Conservation (phyloP, 1,140 invertebrate genomes). For the Planococcus citri region DNA sequence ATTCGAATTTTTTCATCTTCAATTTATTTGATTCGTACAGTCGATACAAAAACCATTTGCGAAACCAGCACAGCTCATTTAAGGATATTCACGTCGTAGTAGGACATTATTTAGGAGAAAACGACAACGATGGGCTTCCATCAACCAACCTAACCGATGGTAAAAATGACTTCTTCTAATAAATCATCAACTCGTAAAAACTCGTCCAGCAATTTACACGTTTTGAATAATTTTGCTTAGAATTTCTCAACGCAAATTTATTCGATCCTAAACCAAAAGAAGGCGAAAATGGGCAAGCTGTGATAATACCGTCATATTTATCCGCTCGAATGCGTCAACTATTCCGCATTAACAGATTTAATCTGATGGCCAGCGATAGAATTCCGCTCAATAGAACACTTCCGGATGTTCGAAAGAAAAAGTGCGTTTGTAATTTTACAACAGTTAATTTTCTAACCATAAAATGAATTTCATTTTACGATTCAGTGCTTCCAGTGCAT, state of each 20-base stretch:
- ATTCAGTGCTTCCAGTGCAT: too few relatives aligned
- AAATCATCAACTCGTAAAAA: too few relatives aligned
- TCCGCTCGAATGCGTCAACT: slow-evolving; percentile 61
- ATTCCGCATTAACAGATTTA: slow-evolving; percentile 79
- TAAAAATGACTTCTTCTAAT: too few relatives aligned
- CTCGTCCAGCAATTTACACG: too few relatives aligned
- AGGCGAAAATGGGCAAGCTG: slow-evolving; percentile 67
- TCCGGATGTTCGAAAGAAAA: slow-evolving; percentile 72
- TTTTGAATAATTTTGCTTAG: too few relatives aligned
- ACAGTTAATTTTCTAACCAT: background rate
- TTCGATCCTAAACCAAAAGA: slow-evolving; percentile 59
- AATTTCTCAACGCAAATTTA: slow-evolving; percentile 68
- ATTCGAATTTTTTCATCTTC: too few relatives aligned
- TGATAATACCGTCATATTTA: slow-evolving; percentile 61
- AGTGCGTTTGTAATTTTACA: slow-evolving; percentile 39
- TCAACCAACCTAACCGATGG: slow-evolving; percentile 59
- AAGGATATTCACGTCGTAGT: slow-evolving; percentile 64
- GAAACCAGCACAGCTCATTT: slow-evolving; percentile 27
- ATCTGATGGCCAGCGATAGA: slow-evolving; percentile 79
- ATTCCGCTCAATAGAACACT: slow-evolving; percentile 80
- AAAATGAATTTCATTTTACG: slow-evolving; percentile 9
- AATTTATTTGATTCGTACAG: too few relatives aligned
- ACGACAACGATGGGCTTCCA: slow-evolving; percentile 38
- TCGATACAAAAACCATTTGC: too few relatives aligned
- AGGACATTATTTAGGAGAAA: slow-evolving; percentile 67